Evolutionary conservation across 2,888 invertebrate genomes (phyloP), one percentile per base, ranked within the genome.

Genomic region (Agrotis exclamationis): DNA sequence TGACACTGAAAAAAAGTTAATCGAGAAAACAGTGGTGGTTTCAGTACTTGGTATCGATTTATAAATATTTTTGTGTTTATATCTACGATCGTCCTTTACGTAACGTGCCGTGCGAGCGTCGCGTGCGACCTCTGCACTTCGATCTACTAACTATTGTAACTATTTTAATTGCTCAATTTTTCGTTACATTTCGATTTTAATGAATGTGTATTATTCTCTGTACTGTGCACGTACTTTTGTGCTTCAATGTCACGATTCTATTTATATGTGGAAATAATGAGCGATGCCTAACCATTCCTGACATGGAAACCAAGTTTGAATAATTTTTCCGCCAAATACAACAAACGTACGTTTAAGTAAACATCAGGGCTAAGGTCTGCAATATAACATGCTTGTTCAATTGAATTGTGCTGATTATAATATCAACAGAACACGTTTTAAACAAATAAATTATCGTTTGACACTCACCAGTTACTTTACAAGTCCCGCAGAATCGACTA

Each of bases 161-260:
- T 79, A 85, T 85, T 86, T 83, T 79, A 86, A 86, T 83, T 84
- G 82, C 70, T 80, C 51, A 56, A 77, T 82, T 82, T 79, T 82
- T 85, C 64, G 74, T 74, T 80, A 70, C 66, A 58, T 74, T 78
- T 72, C 63, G 60, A 76, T 66, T 66, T 48, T 70, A 67, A 69
- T 78, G 3, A 65, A 68, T 80, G 63, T 59, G 54, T 54, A 53
- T 53, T 70, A 73, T 72, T 72, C 13, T 47, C 54, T 74, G 65
- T 70, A 65, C 28, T 66, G n/a, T 45, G 39, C 44, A 64, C 54
- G 39, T 68, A 63, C 44, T 54, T 63, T 54, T 53, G 54, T 63
- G 56, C n/a, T 59, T 18, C 64, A 70, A 74, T 66, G 65, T 76
- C 81, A 72, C 39, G 64, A 69, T 56, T 58, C 20, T 51, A 47